Conservation (phyloP, 2,888 invertebrate genomes). For the Gastracanthus pulcherrimus region DNA sequence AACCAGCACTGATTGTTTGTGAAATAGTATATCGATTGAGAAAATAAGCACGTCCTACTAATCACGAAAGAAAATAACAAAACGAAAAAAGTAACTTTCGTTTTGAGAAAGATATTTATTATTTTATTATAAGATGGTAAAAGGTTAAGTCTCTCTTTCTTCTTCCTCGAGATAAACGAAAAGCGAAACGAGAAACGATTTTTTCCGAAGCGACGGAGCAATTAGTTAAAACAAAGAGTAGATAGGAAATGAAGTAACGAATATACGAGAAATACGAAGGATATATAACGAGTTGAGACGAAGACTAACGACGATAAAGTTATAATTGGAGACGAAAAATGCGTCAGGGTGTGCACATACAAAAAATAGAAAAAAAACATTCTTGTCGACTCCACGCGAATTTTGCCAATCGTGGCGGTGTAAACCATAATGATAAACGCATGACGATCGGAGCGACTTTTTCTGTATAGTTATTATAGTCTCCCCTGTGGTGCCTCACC, state of each 20-base stretch:
- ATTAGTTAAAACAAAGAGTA: slow-evolving; percentile 51
- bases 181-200: slow-evolving; percentile 52
- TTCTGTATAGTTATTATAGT: slow-evolving; percentile 58
- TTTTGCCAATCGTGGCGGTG: slow-evolving; percentile 38
- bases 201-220: slow-evolving; percentile 44
- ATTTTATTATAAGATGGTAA: background rate
- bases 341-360: slow-evolving; percentile 11
- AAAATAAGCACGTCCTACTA: too few species aligned
- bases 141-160: slow-evolving; percentile 28
- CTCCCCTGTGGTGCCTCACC: slow-evolving; percentile 60
- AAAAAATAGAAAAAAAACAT: slow-evolving; percentile 29
- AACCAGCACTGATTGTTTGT: too few species aligned
- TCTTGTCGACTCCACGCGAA: slow-evolving; percentile 35
- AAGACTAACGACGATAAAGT: slow-evolving; percentile 56
- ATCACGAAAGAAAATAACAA: too few species aligned
- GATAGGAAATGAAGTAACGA: slow-evolving; percentile 52
- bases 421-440: slow-evolving; percentile 7
- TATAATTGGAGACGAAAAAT: slow-evolving; percentile 3
- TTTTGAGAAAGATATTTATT: too few species aligned
- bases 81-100: too few species aligned
- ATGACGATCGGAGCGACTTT: slow-evolving; percentile 54
- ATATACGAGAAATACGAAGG: slow-evolving; percentile 10
- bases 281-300: slow-evolving; percentile 31
- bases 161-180: slow-evolving; percentile 25
- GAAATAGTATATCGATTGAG: too few species aligned